phyloP scores from a whole-genome alignment of 2,113 vertebrate genomes.

The Halcyon malimbica region DNA sequence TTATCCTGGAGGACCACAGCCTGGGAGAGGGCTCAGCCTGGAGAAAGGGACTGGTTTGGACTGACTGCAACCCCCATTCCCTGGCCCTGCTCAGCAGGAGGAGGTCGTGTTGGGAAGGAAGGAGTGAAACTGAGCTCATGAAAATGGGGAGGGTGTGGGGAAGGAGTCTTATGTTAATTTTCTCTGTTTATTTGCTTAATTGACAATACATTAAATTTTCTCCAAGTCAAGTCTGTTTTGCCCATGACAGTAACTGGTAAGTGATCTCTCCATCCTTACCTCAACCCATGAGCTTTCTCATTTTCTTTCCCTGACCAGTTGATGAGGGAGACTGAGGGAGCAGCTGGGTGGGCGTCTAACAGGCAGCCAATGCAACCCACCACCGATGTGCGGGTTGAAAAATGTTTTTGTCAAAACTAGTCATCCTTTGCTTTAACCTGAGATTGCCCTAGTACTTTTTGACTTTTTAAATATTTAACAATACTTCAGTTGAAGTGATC shows the following conservation, averaged over 20 bases:
- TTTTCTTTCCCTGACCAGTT: neutral
- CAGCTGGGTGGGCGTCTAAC: neutral
- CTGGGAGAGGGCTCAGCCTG: neutral
- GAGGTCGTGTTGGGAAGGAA: neutral
- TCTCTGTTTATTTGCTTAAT: neutral
- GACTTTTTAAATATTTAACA: neutral
- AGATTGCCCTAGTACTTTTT: neutral
- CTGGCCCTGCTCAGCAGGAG: fast-evolving
- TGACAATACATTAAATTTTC: neutral
- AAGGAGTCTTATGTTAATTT: neutral
- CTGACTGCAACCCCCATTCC: neutral
- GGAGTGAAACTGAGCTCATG: neutral
- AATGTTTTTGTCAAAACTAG: neutral
- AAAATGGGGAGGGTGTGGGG: neutral
- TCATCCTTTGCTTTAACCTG: neutral
- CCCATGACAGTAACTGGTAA: neutral
- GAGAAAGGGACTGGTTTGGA: neutral
- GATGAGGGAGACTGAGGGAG: neutral
- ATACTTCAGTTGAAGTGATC: neutral
- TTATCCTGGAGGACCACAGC: neutral
- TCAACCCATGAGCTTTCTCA: neutral
- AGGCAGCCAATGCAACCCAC: neutral
- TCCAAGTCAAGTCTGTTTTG: neutral
- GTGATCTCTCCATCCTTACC: neutral
- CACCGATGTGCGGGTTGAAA: neutral